phyloP scores from a whole-genome alignment of 2,113 vertebrate genomes.

The Amphiprion percula region DNA sequence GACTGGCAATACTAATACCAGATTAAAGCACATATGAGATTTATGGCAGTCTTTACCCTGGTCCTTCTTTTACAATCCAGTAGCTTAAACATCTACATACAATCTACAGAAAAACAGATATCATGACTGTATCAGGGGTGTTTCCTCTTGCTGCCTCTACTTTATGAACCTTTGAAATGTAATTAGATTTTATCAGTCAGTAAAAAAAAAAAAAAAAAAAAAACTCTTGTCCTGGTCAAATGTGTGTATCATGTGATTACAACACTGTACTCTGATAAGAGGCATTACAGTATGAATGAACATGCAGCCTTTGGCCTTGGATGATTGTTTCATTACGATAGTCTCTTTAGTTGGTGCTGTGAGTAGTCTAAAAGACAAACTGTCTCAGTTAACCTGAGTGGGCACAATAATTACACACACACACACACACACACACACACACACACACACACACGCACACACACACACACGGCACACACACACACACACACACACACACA shows the following conservation, averaged over 20 bases:
- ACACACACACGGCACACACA: too few species aligned
- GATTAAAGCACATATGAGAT: background rate
- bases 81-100: constrained; percentile 2
- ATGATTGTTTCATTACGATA: constrained; percentile 32
- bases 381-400: constrained; percentile 11
- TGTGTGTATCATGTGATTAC: constrained; percentile 71
- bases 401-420: background rate
- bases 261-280: constrained; percentile 68
- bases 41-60: background rate
- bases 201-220: constrained; percentile 63
- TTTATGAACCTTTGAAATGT: constrained; percentile 80
- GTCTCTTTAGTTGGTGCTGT: constrained; percentile 21
- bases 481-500: background rate
- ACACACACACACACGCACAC: too few species aligned
- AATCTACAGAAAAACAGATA: constrained; percentile 12
- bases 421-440: too few species aligned
- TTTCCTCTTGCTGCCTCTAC: constrained; percentile 50
- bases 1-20: background rate
- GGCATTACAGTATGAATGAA: constrained; percentile 64
- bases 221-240: constrained; percentile 51
- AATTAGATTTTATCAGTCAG: constrained; percentile 79
- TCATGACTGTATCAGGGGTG: constrained; percentile 46
- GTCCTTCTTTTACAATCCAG: background rate
- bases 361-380: background rate
- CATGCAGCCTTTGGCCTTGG: constrained; percentile 56